A percentile compares a stretch with the other conserved stretches of the same genome.
Conservation (phyloP, 2,888 invertebrate genomes). For the Capitulum mitella region DNA sequence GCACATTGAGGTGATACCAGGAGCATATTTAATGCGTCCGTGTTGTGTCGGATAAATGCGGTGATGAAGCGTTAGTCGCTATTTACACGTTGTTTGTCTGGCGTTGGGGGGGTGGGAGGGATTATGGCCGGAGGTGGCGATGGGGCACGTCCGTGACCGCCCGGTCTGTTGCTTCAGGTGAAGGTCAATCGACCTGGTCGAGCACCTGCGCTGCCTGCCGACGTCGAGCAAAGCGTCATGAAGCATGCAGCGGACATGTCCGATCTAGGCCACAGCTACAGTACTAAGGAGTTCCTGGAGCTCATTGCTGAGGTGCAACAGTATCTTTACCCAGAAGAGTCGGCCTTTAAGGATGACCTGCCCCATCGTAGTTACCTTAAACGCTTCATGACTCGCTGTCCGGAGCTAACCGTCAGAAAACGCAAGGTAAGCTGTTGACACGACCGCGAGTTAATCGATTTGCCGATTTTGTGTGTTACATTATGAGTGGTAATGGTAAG, state of each 20-base stretch:
- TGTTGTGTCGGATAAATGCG: too few species aligned
- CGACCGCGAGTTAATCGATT: too few species aligned
- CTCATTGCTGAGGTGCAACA: constrained; percentile 25
- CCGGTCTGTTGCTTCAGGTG: neutral
- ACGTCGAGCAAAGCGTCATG: constrained; percentile 24
- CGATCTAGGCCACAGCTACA: constrained; percentile 25
- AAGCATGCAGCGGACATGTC: constrained; percentile 25
- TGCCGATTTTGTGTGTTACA: too few species aligned
- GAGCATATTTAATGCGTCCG: too few species aligned
- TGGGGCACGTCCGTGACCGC: neutral
- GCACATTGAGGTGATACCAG: too few species aligned
- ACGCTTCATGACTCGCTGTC: constrained; percentile 24
- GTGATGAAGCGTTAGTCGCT: too few species aligned
- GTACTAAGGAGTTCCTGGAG: constrained; percentile 19
- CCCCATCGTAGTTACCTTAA: constrained; percentile 25
- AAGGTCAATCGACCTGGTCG: constrained; percentile 23
- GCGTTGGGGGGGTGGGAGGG: too few species aligned
- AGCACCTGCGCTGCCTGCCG: constrained; percentile 20
- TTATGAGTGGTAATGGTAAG: too few species aligned
- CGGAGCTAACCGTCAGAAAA: constrained; percentile 19
- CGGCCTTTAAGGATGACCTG: constrained; percentile 25
- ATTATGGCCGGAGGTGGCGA: too few species aligned
- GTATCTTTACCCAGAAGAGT: constrained; percentile 22
- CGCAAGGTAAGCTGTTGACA: neutral
- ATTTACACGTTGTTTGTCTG: too few species aligned